Percentiles rank a stretch among this genome's conserved stretches.
Evolutionary conservation across 2,113 vertebrate species (phyloP).

Genomic region (Verasper variegatus): DNA sequence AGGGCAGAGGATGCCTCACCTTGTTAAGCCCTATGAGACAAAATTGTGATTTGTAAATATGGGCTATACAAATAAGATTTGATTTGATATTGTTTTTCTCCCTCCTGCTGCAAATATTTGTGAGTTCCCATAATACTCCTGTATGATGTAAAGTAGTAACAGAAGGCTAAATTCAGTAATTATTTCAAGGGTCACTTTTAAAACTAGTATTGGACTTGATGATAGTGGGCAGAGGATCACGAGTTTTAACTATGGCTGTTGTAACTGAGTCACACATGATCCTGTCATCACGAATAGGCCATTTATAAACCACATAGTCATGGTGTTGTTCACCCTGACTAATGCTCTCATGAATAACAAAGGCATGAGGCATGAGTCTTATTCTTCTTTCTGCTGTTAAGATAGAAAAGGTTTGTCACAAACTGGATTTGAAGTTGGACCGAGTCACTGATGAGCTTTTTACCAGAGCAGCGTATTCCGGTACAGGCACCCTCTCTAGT

Average conservation of each 20-base stretch:
- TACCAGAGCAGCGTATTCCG: not conserved
- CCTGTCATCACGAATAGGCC: not conserved
- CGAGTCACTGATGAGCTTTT: not conserved
- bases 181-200: not conserved
- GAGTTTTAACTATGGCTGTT: not conserved
- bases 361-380: slow-evolving; percentile 7
- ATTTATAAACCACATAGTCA: slow-evolving; percentile 1
- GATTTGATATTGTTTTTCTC: no score
- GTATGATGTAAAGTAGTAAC: not conserved
- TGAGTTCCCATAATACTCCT: not conserved
- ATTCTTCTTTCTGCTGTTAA: not conserved
- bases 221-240: not conserved
- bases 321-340: slow-evolving; percentile 25
- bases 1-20: no score
- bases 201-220: not conserved
- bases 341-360: not conserved
- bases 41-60: no score
- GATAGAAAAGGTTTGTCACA: not conserved
- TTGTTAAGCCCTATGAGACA: no score
- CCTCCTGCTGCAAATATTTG: not conserved
- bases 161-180: not conserved
- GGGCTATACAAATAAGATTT: no score
- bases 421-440: not conserved
- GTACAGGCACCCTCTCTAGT: not conserved
- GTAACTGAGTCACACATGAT: not conserved